Evolutionary conservation across 2,113 vertebrate species (phyloP).

Genomic region (Ploceus nigricollis): DNA sequence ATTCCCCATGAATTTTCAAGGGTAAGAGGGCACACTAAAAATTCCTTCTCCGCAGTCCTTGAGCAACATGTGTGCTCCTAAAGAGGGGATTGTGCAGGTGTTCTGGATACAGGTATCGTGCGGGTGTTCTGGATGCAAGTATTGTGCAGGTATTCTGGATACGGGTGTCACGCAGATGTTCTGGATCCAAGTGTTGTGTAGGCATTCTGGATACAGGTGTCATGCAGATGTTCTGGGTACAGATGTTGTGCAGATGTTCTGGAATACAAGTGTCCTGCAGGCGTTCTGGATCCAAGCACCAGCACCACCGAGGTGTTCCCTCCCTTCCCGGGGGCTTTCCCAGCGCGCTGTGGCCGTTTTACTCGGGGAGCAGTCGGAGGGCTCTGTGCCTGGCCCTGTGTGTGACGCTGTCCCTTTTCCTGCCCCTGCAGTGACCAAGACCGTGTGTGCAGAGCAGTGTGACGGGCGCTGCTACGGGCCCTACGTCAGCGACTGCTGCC

Average conservation of each 20-base stretch:
- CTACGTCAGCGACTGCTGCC: constrained; percentile 95
- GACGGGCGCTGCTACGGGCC: constrained; percentile 94
- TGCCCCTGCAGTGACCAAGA: constrained; percentile 86
- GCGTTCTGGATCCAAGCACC: rapidly evolving
- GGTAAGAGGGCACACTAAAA: neutral
- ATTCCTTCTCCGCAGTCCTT: neutral
- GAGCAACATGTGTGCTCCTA: rapidly evolving
- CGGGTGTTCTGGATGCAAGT: too few relatives aligned
- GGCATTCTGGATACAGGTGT: neutral
- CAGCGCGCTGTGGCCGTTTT: rapidly evolving
- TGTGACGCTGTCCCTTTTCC: neutral
- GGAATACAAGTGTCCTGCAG: neutral
- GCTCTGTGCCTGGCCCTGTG: neutral
- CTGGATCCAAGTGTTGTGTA: too few relatives aligned
- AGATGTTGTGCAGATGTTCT: rapidly evolving
- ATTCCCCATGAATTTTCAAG: neutral
- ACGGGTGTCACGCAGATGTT: rapidly evolving
- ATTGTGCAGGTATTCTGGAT: neutral
- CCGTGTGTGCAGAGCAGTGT: constrained; percentile 94
- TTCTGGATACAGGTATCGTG: neutral
- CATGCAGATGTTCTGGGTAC: neutral
- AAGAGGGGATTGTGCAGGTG: neutral
- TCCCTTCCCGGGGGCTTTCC: rapidly evolving
- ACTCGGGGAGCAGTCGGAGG: too few relatives aligned
- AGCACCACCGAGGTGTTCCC: rapidly evolving